A percentile compares a stretch with the other conserved stretches of the same genome.
phyloP scores from a whole-genome alignment of 2,888 invertebrate species.

The Tiphia femorata region DNA sequence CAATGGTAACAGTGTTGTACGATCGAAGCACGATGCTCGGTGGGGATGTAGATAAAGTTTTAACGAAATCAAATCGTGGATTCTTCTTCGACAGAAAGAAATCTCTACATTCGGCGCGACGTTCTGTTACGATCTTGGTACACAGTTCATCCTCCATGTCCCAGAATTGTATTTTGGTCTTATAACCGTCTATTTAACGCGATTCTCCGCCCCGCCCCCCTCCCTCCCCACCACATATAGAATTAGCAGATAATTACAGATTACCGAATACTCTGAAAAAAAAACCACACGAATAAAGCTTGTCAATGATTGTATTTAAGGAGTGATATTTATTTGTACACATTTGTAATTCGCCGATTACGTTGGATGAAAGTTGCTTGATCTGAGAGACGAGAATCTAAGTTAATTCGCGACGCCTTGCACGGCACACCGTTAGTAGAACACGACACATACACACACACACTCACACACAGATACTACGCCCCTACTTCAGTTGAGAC shows the following conservation, averaged over 20 bases:
- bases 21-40: not conserved
- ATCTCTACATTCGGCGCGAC: not conserved
- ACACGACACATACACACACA: too few species aligned
- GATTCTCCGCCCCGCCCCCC: too few species aligned
- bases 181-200: too few species aligned
- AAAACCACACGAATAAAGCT: slow-evolving; percentile 62
- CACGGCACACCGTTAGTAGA: too few species aligned
- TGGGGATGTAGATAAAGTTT: not conserved
- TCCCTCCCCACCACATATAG: slow-evolving; percentile 53
- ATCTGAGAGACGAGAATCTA: too few species aligned
- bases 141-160: not conserved
- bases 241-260: slow-evolving; percentile 59
- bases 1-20: not conserved
- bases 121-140: not conserved
- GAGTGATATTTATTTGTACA: slow-evolving; percentile 32
- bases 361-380: too few species aligned
- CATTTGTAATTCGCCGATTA: too few species aligned
- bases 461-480: too few species aligned
- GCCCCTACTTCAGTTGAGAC: too few species aligned
- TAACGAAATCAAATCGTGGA: not conserved
- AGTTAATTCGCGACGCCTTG: too few species aligned
- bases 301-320: slow-evolving; percentile 62
- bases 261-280: slow-evolving; percentile 60
- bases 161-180: slow-evolving; percentile 1
- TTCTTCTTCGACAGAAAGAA: not conserved